Percentiles rank a stretch among this genome's conserved stretches.
phyloP scores from a whole-genome alignment of 2,797 vertebrate species.

The Erpetoichthys calabaricus region DNA sequence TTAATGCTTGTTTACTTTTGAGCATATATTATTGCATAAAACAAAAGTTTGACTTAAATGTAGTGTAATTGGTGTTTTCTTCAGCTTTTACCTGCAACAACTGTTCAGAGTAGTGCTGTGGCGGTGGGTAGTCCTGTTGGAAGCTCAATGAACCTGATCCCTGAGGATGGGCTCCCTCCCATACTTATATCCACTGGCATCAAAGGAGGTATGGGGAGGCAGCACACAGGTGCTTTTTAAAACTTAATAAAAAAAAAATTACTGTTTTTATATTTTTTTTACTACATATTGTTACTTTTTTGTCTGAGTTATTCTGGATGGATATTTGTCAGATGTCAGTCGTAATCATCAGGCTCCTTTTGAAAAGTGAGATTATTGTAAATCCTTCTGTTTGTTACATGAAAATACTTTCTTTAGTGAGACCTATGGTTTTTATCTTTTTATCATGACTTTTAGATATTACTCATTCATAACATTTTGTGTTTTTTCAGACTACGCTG shows the following conservation, averaged over 20 bases:
- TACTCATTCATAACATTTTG: background rate
- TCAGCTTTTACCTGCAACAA: constrained; percentile 39
- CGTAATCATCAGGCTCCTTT: too few species aligned
- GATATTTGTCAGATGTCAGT: too few species aligned
- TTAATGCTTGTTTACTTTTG: too few species aligned
- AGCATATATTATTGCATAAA: too few species aligned
- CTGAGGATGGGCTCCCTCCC: constrained; percentile 95
- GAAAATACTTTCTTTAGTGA: too few species aligned
- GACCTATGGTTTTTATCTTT: background rate
- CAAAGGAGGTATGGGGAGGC: constrained; percentile 89
- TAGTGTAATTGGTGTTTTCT: constrained; percentile 41
- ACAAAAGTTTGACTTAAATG: too few species aligned
- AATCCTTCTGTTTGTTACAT: too few species aligned
- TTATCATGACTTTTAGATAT: background rate
- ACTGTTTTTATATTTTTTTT: too few species aligned
- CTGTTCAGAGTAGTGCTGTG: constrained; percentile 19
- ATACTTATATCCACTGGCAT: constrained; percentile 97
- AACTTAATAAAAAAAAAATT: too few species aligned
- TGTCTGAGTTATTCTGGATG: too few species aligned
- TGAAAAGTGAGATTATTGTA: too few species aligned
- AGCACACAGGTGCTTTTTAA: constrained; percentile 65
- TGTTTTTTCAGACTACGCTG: constrained; percentile 72
- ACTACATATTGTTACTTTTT: too few species aligned
- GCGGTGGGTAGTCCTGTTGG: constrained; percentile 81
- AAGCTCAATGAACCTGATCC: constrained; percentile 90